A percentile compares a stretch with the other conserved stretches of the same genome.
These are phyloP conservation scores for Xiphophorus birchmanni DNA, from an alignment of 2,797 vertebrate species.

Conservation along the genomic window DNA sequence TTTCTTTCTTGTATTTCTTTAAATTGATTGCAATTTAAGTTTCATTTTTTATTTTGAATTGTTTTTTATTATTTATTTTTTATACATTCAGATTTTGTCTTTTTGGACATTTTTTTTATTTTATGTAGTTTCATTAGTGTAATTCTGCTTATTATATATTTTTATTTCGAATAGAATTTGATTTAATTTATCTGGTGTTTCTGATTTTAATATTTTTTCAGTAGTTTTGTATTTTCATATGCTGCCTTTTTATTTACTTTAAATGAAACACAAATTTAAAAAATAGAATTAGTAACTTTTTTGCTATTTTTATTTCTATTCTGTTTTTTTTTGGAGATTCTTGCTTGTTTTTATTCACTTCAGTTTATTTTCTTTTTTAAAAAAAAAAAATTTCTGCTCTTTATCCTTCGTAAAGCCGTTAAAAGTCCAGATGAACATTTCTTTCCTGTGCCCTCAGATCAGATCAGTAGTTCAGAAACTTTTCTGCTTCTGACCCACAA, in stretches of 20 bases:
- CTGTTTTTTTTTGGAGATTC: background rate
- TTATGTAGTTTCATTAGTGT: background rate
- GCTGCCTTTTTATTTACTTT: background rate
- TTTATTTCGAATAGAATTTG: background rate
- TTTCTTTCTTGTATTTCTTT: background rate
- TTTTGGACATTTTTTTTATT: background rate
- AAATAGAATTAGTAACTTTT: background rate
- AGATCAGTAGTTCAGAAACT: background rate
- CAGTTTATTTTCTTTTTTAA: background rate
- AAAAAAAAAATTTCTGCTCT: background rate
- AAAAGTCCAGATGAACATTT: constrained; percentile 1
- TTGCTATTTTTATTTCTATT: background rate
- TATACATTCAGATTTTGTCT: background rate
- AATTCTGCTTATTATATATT: background rate
- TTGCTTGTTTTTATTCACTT: background rate
- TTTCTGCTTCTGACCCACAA: constrained; percentile 3
- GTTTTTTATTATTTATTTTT: background rate
- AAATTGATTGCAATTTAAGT: background rate
- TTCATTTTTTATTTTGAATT: background rate
- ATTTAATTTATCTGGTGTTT: background rate
- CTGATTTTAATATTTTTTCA: background rate
- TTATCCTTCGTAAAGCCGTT: background rate
- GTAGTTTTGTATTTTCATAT: background rate
- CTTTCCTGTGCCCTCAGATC: background rate
- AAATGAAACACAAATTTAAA: too few species aligned